Conservation (phyloP, 2,113 vertebrate species). For the Sapajus apella region DNA sequence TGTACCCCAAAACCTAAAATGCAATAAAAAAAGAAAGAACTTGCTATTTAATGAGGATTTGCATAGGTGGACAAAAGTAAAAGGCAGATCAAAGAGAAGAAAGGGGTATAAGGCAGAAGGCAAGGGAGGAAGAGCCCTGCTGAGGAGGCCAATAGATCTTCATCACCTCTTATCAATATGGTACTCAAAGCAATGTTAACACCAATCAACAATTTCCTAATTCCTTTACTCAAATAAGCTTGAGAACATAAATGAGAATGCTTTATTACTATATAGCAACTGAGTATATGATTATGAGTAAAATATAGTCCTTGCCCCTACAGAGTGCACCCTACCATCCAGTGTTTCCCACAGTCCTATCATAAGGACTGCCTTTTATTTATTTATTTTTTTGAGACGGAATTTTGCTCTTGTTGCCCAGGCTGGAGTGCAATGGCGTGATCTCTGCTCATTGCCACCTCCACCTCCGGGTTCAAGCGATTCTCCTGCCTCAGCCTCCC, state of each 20-base stretch:
- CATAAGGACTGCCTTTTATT: slow-evolving; percentile 37
- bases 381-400: too few relatives aligned
- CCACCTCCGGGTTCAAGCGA: too few relatives aligned
- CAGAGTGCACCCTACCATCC: neutral
- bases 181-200: neutral
- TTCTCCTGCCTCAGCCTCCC: too few relatives aligned
- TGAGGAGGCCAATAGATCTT: neutral
- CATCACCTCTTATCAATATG: neutral
- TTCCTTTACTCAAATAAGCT: neutral
- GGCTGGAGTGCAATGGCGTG: too few relatives aligned
- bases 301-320: neutral
- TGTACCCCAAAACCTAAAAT: too few relatives aligned
- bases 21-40: neutral
- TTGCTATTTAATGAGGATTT: neutral
- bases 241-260: neutral
- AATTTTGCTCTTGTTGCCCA: too few relatives aligned
- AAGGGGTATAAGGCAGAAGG: neutral
- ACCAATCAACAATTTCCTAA: neutral
- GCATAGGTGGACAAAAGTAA: neutral
- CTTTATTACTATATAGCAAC: slow-evolving; percentile 68
- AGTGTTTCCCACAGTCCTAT: slow-evolving; percentile 79
- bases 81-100: neutral
- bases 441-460: too few relatives aligned
- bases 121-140: neutral
- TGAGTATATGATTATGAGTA: slow-evolving; percentile 52